Evolutionary conservation across 2,888 invertebrate genomes (phyloP).

Genomic region (Callinectes sapidus): DNA sequence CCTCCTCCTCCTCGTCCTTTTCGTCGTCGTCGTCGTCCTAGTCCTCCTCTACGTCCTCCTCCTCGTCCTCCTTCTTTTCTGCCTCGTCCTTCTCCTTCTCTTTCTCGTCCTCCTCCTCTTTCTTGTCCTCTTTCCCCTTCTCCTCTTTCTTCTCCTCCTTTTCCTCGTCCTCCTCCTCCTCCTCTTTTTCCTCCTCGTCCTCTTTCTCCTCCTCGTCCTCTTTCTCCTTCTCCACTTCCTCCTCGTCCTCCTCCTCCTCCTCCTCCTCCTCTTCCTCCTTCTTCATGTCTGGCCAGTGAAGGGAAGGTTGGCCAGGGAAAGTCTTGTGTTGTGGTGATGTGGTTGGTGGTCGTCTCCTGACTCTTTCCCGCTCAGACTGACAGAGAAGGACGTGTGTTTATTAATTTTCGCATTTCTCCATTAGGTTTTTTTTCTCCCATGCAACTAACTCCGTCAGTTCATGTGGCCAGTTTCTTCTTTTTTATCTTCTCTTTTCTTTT

Average conservation of each 20-base stretch:
- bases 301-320: no score
- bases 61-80: no score
- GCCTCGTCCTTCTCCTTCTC: no score
- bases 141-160: background rate
- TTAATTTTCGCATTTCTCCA: background rate
- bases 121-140: background rate
- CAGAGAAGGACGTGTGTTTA: background rate
- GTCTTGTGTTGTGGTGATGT: background rate
- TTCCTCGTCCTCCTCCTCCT: background rate
- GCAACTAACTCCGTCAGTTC: background rate
- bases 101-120: constrained; percentile 2
- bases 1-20: background rate
- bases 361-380: background rate
- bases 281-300: background rate
- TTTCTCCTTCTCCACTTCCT: no score
- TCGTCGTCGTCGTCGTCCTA: no score
- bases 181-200: background rate
- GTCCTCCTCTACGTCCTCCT: no score
- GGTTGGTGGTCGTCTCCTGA: background rate
- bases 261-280: background rate
- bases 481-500: background rate
- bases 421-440: background rate
- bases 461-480: background rate
- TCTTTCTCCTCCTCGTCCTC: background rate
- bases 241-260: background rate